Evolutionary conservation across 2,113 vertebrate genomes (phyloP), one percentile per base, ranked within the genome.

Genomic region (Amphiprion ocellaris): DNA sequence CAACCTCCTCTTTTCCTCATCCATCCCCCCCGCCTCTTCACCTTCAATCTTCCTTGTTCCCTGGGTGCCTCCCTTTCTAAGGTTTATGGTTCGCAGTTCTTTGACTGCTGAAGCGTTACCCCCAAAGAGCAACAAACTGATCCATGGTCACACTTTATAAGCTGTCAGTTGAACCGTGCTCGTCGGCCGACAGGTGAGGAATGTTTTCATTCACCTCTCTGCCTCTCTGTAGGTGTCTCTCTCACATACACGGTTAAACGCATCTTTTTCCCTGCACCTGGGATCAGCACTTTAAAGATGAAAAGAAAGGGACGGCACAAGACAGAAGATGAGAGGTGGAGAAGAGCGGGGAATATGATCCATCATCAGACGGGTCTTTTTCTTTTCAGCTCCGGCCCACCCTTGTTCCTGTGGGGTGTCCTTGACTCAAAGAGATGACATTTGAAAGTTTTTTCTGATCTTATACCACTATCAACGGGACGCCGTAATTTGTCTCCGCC

Each of bases 121-220:
- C 33, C 76, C 77, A 68, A 90, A 92, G 71, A 90, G 82, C 89
- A 87, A 86, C 87, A 89, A 89, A 87, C 86, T 71, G 84, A 89
- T 91, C 77, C 3, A 7, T 30, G 68, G 88, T 88, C 86, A 90
- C 89, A 90, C 81, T 88, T 91, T 88, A 88, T 87, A 88, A 87
- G 80, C 88, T 84, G 90, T 90, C 90, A 91, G 69, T 69, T 82
- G 75, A 89, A 89, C 75, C 76, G 21, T 68, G 76, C 76, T 84
- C 72, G 79, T 86, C 65, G 15, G 54, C 44, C 60, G 84, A 89
- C 87, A 90, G 82, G 87, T 91, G 89, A 91, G 86, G 83, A 90
- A 90, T 93, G 91, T 87, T 90, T 88, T 87, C 77, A 69, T 84
- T 90, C 86, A 87, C 71, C 68, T 79, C 65, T 63, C 68, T 55